Conservation (phyloP, 2,113 vertebrate genomes). For the Chamaea fasciata region DNA sequence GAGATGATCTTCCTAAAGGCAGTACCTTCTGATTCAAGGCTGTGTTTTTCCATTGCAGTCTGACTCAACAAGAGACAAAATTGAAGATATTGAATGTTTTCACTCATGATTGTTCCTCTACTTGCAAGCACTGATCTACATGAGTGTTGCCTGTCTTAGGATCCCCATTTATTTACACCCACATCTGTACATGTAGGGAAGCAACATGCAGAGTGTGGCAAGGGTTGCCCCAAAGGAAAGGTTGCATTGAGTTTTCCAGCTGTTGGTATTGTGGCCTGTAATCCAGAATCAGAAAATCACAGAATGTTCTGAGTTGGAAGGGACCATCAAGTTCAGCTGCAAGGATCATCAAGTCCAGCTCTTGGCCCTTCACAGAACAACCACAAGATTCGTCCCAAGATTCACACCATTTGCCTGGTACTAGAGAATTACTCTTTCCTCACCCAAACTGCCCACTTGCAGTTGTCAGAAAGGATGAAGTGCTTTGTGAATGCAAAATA, state of each 20-base stretch:
- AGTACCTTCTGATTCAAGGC: neutral
- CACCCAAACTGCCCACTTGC: neutral
- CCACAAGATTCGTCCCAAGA: neutral
- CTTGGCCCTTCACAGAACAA: neutral
- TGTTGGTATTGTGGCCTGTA: neutral
- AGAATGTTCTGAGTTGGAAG: neutral
- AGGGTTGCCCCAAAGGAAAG: neutral
- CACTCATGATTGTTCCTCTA: accelerated
- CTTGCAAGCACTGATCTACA: neutral
- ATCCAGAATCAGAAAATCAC: neutral
- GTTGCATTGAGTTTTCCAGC: neutral
- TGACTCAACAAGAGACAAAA: neutral
- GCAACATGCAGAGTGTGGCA: accelerated
- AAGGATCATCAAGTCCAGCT: neutral
- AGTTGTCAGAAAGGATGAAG: neutral
- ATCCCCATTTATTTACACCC: neutral
- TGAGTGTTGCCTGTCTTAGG: accelerated
- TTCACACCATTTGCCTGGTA: neutral
- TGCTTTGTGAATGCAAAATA: neutral
- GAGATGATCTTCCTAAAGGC: neutral
- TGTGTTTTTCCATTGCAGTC: neutral
- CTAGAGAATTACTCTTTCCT: accelerated
- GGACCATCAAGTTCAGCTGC: too few relatives aligned
- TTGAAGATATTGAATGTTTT: neutral
- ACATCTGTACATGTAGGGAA: accelerated